These are phyloP conservation scores for Agriopis aurantiaria DNA, from an alignment of 2,888 invertebrate species.

Conservation along the genomic window DNA sequence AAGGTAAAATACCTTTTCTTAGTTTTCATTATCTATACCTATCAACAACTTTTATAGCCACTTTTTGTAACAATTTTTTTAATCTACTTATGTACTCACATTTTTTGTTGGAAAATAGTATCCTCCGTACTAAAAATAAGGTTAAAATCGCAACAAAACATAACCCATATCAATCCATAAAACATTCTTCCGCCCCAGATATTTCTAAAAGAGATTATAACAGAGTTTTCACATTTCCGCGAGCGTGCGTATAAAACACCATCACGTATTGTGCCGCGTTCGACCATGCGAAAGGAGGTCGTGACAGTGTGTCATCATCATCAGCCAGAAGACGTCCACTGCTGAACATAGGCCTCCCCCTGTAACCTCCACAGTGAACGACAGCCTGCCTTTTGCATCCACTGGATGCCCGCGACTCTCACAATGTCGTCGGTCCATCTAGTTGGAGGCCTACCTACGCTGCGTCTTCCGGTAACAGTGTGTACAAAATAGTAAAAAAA, in stretches of 20 bases:
- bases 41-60: too few relatives aligned
- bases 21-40: too few relatives aligned
- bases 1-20: too few relatives aligned
- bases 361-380: too few relatives aligned
- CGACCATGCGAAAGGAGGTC: slow-evolving; percentile 17
- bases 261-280: not conserved
- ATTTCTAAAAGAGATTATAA: slow-evolving; percentile 24
- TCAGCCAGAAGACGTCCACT: too few relatives aligned
- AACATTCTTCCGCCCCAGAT: slow-evolving; percentile 27
- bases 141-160: slow-evolving; percentile 28
- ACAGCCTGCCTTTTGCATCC: too few relatives aligned
- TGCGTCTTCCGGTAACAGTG: too few relatives aligned
- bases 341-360: too few relatives aligned
- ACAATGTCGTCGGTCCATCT: too few relatives aligned
- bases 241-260: slow-evolving; percentile 10
- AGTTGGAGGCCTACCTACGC: too few relatives aligned
- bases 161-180: slow-evolving; percentile 24
- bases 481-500: not conserved
- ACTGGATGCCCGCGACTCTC: too few relatives aligned
- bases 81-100: not conserved
- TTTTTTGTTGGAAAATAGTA: not conserved
- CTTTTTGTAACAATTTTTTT: too few relatives aligned
- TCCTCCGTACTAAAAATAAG: not conserved
- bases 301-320: slow-evolving; percentile 12
- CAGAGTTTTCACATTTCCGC: slow-evolving; percentile 13